Evolutionary conservation across 2,797 vertebrate species (phyloP), one percentile per base, ranked within the genome.

Genomic region (Melanotaenia boesemani): DNA sequence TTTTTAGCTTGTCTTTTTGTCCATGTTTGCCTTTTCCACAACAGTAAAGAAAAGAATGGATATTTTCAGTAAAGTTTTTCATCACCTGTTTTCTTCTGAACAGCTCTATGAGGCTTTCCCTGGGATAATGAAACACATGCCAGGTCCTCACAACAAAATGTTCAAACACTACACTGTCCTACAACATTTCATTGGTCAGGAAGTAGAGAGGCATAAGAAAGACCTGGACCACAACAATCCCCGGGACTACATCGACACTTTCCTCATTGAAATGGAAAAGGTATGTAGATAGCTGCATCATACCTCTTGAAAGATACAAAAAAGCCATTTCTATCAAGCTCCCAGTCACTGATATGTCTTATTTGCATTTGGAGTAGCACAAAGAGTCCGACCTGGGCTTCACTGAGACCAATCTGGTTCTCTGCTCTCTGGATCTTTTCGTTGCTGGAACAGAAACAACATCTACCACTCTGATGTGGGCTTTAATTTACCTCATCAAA

Each of bases 401-500:
- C 79, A 56, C 39, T 15, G 93, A 96, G 37, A 70, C 89, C 28
- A 95, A 95, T 55, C 88, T 98, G 1, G 22, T 83, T 15, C 16
- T 79, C 0, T 94, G 90, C 9, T 62, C 89, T 0, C 4, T 95
- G 0, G 96, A 97, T 70, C 86, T 97, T 18, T 93, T 97, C 24
- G 8, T 95, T 0, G 96, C 96, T 0, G 96, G 96, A 30, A 96
- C 95, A 0, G 96, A 97, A 81, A 96, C 96, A 32, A 95, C 95
- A 0, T 86, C 94, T 13, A 92, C 93, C 0, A 96, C 96, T 0
- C 22, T 97, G 34, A 93, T 89, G 71, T 97, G 96, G 96, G 94
- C 80, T 50, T 60, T 97, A 63, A 77, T 97, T 0, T 96, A 87
- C 20, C 92, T 97, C 86, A 92, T 93, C 24, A 39, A 74, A 0